Evolutionary conservation across 1,140 invertebrate species (phyloP).

Genomic region (Brachystomella parvula): DNA sequence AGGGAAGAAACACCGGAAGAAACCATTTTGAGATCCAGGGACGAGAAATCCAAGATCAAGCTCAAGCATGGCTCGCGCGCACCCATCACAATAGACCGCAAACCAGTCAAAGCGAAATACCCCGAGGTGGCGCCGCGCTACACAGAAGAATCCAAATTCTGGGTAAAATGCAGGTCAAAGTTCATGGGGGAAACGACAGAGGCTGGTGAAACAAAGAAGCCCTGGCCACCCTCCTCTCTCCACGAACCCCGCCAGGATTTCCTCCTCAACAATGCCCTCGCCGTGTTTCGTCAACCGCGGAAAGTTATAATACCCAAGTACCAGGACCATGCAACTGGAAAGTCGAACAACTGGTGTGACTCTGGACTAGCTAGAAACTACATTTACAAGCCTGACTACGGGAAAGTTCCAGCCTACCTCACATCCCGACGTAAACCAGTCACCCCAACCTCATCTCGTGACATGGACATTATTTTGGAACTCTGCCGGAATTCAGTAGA

Average conservation of each 20-base stretch:
- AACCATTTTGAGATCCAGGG: too few species aligned
- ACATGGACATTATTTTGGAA: neutral
- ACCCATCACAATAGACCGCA: neutral
- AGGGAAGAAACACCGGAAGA: too few species aligned
- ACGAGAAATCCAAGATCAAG: too few species aligned
- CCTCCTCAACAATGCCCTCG: neutral
- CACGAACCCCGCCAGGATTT: neutral
- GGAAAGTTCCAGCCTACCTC: constrained; percentile 7
- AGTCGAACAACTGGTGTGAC: neutral
- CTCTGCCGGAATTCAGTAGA: neutral
- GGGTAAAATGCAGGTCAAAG: neutral
- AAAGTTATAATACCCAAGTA: neutral
- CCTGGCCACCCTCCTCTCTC: neutral
- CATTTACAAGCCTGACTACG: constrained; percentile 9
- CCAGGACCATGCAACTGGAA: neutral
- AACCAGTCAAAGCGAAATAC: neutral
- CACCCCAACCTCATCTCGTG: neutral
- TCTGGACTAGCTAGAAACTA: constrained; percentile 6
- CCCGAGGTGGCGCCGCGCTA: neutral
- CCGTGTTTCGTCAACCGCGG: neutral
- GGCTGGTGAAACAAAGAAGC: neutral
- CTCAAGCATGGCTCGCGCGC: neutral
- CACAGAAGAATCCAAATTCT: neutral
- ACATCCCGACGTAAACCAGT: neutral
- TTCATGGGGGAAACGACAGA: neutral